phyloP scores from a whole-genome alignment of 2,113 vertebrate genomes.

The Astur gentilis region DNA sequence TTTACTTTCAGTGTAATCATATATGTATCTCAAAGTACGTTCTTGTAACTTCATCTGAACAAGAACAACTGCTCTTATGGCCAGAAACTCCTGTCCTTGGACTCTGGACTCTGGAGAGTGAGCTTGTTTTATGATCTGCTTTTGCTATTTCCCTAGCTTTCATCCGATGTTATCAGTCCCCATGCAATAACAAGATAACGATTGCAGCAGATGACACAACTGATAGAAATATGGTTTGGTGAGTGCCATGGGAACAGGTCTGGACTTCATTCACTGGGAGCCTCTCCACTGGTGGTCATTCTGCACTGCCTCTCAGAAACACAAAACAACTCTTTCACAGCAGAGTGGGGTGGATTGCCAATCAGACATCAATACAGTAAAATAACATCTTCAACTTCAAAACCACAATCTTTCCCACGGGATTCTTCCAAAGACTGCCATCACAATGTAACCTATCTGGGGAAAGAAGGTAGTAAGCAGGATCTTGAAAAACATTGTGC shows the following conservation, averaged over 20 bases:
- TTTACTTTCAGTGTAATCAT: not conserved
- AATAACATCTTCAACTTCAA: not conserved
- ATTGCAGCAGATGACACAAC: not conserved
- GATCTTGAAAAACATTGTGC: not conserved
- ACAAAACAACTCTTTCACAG: not conserved
- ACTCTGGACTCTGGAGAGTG: not conserved
- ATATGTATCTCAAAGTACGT: not conserved
- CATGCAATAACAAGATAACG: not conserved
- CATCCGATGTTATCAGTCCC: not conserved
- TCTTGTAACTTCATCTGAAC: not conserved
- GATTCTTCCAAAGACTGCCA: not conserved
- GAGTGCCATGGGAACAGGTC: not conserved
- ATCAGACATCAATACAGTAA: not conserved
- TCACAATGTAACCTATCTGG: not conserved
- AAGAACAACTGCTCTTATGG: not conserved
- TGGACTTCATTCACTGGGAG: not conserved
- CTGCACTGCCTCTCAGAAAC: not conserved
- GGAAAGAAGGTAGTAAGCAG: not conserved
- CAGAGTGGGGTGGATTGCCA: not conserved
- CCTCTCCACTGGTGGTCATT: not conserved
- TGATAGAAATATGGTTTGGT: not conserved
- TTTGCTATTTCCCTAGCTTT: not conserved
- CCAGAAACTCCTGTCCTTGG: not conserved
- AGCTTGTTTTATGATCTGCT: not conserved
- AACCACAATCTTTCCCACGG: not conserved